Evolutionary conservation across 2,113 vertebrate genomes (phyloP), one percentile per base, ranked within the genome.

Genomic region (Hucho hucho): DNA sequence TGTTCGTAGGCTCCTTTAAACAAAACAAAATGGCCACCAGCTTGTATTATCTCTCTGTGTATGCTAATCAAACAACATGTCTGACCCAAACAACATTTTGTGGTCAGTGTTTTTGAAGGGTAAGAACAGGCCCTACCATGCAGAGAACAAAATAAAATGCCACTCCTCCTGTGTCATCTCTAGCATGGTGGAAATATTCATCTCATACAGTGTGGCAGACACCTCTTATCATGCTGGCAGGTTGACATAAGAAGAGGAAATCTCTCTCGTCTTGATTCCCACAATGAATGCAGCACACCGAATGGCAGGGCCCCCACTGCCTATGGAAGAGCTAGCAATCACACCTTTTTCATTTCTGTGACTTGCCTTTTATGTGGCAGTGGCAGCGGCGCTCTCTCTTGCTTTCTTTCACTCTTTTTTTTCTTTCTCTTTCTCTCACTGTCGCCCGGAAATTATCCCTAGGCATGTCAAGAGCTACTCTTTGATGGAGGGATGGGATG

Each of bases 391-490:
- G 70, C 67, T 68, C 69, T 82, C 73, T 61, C 11, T 75, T 47
- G 59, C 28, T 53, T 28, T 75, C 69, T 37, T 43, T 64, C 64
- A 53, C 32, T 74, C 87, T 87, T 76, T 86, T 86, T 83, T 82
- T 79, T 88, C 76, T 83, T 75, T 58, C 58, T 25, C 80, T 87
- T 73, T 76, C 75, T 90, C 92, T 90, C 90, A 94, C 92, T 91
- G 93, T 94, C 92, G 92, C 92, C 92, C 93, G 94, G 89, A 96
- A 96, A 96, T 96, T 94, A 96, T 95, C 95, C 83, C 94, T 94
- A 95, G 80, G 87, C 91, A 85, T 96, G 95, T 96, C 96, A 96
- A 91, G 92, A 92, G 93, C 92, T 85, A 85, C 86, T 84, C 28
- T 37, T 32, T 4, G 74, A 71, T 76, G 56, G 49, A 22, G 75